Evolutionary conservation across 2,113 vertebrate genomes (phyloP).

Genomic region (Pontoporia blainvillei): DNA sequence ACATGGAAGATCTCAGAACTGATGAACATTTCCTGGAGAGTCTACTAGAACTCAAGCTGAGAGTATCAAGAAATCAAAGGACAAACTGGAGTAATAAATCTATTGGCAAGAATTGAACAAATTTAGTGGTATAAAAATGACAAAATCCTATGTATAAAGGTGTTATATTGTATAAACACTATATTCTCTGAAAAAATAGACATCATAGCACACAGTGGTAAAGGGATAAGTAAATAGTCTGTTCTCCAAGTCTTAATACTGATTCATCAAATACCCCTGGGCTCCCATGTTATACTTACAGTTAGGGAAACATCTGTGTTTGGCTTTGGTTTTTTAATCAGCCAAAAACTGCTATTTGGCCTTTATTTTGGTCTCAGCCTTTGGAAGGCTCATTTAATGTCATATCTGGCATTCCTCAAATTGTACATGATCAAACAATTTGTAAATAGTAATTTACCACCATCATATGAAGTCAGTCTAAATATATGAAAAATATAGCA

Average conservation of each 20-base stretch:
- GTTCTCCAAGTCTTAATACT: background rate
- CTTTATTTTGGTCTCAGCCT: background rate
- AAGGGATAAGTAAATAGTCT: background rate
- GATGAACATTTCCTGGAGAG: background rate
- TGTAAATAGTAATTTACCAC: background rate
- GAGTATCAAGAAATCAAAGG: background rate
- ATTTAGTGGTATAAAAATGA: background rate
- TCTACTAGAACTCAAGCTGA: background rate
- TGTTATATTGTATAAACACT: background rate
- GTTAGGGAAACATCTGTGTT: background rate
- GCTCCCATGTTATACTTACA: background rate
- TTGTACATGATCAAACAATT: background rate
- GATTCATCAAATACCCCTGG: too few relatives aligned
- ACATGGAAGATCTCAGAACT: background rate
- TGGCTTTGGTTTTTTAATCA: background rate
- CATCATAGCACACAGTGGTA: background rate
- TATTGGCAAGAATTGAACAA: background rate
- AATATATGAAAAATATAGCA: background rate
- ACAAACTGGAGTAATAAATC: background rate
- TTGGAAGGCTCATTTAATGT: background rate
- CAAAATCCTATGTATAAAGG: background rate
- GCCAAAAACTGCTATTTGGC: background rate
- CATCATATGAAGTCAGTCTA: background rate
- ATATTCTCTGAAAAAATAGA: background rate
- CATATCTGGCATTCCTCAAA: background rate